Conservation (phyloP, 2,113 vertebrate genomes). For the Entelurus aequoreus region DNA sequence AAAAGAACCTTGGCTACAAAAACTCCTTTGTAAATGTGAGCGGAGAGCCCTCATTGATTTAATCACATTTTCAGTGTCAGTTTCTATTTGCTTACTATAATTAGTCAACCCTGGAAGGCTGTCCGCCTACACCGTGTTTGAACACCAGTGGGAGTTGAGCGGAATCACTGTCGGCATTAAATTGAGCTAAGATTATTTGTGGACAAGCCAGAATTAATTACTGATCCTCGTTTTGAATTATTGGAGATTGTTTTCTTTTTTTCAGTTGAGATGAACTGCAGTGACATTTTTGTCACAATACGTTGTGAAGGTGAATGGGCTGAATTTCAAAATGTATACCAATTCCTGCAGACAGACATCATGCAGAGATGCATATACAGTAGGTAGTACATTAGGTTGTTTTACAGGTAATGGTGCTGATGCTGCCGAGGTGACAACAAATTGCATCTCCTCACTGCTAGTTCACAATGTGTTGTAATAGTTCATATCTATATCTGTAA, state of each 20-base stretch:
- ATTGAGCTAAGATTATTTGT: constrained; percentile 13
- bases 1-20: constrained; percentile 1
- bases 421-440: constrained; percentile 3
- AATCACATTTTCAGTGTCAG: constrained; percentile 10
- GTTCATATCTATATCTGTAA: too few relatives aligned
- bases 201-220: neutral
- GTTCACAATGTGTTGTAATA: constrained; percentile 1
- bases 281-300: constrained; percentile 11
- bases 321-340: constrained; percentile 3
- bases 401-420: neutral
- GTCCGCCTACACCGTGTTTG: neutral
- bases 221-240: neutral
- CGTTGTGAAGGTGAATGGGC: neutral
- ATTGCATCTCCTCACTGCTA: constrained; percentile 3
- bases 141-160: constrained; percentile 9
- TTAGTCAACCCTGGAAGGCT: neutral
- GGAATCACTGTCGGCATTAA: constrained; percentile 2
- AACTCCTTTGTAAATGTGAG: neutral
- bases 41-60: neutral
- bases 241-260: neutral
- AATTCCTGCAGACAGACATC: neutral
- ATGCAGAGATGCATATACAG: neutral
- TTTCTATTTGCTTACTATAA: constrained; percentile 12
- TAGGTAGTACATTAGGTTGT: neutral
- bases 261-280: neutral